Conservation (phyloP, 2,797 vertebrate species). For the Galaxias olidus region DNA sequence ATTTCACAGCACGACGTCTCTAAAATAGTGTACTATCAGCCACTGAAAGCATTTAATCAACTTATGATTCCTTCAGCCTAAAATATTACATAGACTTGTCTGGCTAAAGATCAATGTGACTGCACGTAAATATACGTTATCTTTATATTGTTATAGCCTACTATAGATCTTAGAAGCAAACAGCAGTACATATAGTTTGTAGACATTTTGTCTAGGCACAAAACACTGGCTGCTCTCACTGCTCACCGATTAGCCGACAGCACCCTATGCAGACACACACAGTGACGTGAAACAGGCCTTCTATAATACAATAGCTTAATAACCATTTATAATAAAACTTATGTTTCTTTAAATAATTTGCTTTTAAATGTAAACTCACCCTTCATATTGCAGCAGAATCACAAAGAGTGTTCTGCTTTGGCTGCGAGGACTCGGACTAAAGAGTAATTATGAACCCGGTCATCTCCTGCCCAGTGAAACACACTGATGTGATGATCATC, state of each 20-base stretch:
- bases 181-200: too few relatives aligned
- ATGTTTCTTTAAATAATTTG: not conserved
- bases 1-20: slow-evolving; percentile 37
- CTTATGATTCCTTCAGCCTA: too few relatives aligned
- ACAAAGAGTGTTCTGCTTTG: not conserved
- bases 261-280: not conserved
- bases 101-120: too few relatives aligned
- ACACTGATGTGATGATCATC: slow-evolving; percentile 12
- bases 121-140: too few relatives aligned
- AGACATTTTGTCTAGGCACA: not conserved
- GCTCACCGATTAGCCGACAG: not conserved
- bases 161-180: too few relatives aligned
- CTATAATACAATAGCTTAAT: too few relatives aligned
- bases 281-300: not conserved
- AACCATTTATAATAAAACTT: too few relatives aligned
- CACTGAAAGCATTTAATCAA: too few relatives aligned
- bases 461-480: slow-evolving; percentile 2
- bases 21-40: slow-evolving; percentile 19
- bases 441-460: not conserved
- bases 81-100: too few relatives aligned
- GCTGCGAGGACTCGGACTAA: slow-evolving; percentile 6
- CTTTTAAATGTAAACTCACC: slow-evolving; percentile 26
- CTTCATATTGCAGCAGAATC: slow-evolving; percentile 7
- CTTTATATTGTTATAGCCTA: too few relatives aligned
- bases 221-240: not conserved